A percentile compares a stretch with the other conserved stretches of the same genome.
Conservation (phyloP, 2,888 invertebrate genomes). For the Lordiphosa andalusiaca region DNA sequence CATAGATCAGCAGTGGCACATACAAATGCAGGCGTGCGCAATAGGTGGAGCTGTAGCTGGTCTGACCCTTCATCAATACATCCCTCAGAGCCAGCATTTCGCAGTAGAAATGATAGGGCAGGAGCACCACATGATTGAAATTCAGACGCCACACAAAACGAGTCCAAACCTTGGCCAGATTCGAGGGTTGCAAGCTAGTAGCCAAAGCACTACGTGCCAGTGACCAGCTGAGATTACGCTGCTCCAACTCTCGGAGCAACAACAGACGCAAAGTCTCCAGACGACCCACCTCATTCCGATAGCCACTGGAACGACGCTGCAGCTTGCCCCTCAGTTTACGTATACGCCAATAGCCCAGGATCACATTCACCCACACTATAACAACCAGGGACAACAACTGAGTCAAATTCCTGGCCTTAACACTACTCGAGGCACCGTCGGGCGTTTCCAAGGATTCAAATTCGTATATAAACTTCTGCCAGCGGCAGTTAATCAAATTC, state of each 20-base stretch:
- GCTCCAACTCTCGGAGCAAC: conserved; percentile 77
- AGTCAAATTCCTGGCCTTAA: conserved; percentile 69
- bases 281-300: conserved; percentile 42
- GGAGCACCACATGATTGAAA: conserved; percentile 62
- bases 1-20: conserved; percentile 75
- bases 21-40: conserved; percentile 73
- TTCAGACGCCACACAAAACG: conserved; percentile 76
- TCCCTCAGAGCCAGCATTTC: conserved; percentile 74
- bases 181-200: conserved; percentile 80
- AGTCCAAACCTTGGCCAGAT: conserved; percentile 75
- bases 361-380: conserved; percentile 84
- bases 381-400: conserved; percentile 83
- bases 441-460: conserved; percentile 89
- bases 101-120: conserved; percentile 73
- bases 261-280: conserved; percentile 65
- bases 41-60: conserved; percentile 64
- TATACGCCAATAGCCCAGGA: conserved; percentile 83
- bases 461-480: conserved; percentile 90
- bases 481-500: conserved; percentile 86
- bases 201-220: conserved; percentile 79
- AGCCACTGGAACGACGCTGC: conserved; percentile 42
- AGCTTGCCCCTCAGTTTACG: conserved; percentile 46
- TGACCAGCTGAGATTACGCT: conserved; percentile 77
- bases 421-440: conserved; percentile 57
- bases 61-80: conserved; percentile 73